Conservation (phyloP, 2,888 invertebrate genomes). For the Endotricha flammealis region DNA sequence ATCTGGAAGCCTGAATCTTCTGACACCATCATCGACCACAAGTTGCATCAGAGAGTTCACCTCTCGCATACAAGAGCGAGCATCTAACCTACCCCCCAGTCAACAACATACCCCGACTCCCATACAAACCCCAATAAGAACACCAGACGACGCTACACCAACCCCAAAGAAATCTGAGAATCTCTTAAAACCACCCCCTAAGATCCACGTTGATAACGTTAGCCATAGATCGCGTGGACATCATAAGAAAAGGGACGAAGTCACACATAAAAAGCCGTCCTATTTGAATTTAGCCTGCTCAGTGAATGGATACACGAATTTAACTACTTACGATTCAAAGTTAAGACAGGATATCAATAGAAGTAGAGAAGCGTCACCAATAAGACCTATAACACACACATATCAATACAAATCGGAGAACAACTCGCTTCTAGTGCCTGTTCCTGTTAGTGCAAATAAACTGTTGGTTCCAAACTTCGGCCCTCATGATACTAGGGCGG, state of each 20-base stretch:
- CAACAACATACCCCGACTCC: slow-evolving; percentile 43
- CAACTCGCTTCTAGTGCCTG: slow-evolving; percentile 64
- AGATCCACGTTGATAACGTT: slow-evolving; percentile 52
- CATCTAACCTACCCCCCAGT: slow-evolving; percentile 43
- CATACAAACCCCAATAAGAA: slow-evolving; percentile 45
- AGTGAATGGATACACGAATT: slow-evolving; percentile 92
- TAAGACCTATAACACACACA: slow-evolving; percentile 77
- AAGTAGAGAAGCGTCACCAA: slow-evolving; percentile 85
- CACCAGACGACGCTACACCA: slow-evolving; percentile 46
- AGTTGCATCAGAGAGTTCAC: slow-evolving; percentile 78
- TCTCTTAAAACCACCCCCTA: slow-evolving; percentile 63
- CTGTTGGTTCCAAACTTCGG: slow-evolving; percentile 76
- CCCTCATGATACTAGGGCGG: slow-evolving; percentile 65
- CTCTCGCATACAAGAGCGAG: slow-evolving; percentile 77
- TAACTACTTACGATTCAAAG: slow-evolving; percentile 91
- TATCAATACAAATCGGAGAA: slow-evolving; percentile 67
- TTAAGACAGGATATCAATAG: slow-evolving; percentile 84
- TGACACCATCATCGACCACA: slow-evolving; percentile 80
- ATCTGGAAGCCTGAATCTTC: slow-evolving; percentile 80
- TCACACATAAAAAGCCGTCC: slow-evolving; percentile 85
- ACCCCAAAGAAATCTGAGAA: slow-evolving; percentile 54
- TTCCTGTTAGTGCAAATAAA: slow-evolving; percentile 71
- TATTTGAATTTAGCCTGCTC: slow-evolving; percentile 93
- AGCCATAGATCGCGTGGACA: slow-evolving; percentile 61
- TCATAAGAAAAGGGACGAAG: slow-evolving; percentile 61